phyloP scores from a whole-genome alignment of 2,113 vertebrate genomes.

The Balaeniceps rex region DNA sequence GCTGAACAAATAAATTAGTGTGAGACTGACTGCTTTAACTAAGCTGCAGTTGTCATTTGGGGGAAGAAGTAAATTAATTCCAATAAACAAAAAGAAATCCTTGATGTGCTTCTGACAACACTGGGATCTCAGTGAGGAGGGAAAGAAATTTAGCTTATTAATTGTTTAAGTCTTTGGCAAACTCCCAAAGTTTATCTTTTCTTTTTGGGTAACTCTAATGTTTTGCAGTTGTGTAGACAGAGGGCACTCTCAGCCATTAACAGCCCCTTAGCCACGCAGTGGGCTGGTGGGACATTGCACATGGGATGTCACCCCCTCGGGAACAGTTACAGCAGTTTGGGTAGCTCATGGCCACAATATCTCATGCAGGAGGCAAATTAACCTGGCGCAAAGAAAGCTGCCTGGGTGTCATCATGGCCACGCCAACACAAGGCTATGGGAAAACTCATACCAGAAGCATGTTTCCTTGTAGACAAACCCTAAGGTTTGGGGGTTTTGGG shows the following conservation, averaged over 20 bases:
- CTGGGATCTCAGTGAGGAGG: background rate
- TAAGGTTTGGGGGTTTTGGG: background rate
- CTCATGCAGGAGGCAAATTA: background rate
- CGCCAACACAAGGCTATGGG: background rate
- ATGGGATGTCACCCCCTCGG: background rate
- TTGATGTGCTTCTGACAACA: conserved; percentile 9
- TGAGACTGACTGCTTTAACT: conserved; percentile 21
- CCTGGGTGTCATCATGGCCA: background rate
- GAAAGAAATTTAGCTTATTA: conserved; percentile 42
- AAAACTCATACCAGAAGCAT: background rate
- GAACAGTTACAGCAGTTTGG: background rate
- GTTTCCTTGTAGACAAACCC: background rate
- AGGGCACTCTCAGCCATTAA: background rate
- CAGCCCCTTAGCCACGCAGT: background rate
- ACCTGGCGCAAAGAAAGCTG: background rate
- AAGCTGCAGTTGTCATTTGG: conserved; percentile 2
- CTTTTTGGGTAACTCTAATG: background rate
- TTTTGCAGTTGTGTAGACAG: background rate
- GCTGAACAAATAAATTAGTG: conserved; percentile 67
- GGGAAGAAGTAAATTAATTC: conserved; percentile 59
- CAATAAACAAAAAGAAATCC: conserved; percentile 37
- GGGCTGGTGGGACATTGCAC: background rate
- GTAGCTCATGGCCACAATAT: background rate
- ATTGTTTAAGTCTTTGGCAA: conserved; percentile 48
- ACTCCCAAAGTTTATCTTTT: background rate